Percentiles rank a stretch among this genome's conserved stretches.
Evolutionary conservation across 2,113 vertebrate species (phyloP).

Genomic region (Nyctereutes procyonoides): DNA sequence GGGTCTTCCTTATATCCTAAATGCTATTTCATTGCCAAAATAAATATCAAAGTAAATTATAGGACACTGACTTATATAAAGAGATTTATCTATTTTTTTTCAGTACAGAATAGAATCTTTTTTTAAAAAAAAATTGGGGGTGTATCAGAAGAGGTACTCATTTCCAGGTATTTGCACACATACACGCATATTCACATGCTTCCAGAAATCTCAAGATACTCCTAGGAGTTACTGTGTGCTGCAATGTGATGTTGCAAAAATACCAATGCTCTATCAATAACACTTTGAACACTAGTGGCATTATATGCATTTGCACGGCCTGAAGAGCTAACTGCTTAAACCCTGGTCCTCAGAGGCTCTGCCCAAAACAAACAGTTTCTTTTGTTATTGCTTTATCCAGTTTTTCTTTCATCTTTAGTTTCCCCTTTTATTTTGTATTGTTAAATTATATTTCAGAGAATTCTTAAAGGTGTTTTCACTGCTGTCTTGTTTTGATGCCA

Average conservation of each 20-base stretch:
- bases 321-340: not conserved
- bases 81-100: not conserved
- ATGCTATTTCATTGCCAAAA: slow-evolving; percentile 27
- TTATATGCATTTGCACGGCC: not conserved
- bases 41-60: not conserved
- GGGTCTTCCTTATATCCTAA: not conserved
- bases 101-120: not conserved
- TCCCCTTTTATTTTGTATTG: not conserved
- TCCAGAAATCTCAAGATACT: not conserved
- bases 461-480: not conserved
- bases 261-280: not conserved
- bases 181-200: not conserved
- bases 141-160: not conserved
- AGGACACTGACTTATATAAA: not conserved
- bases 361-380: not conserved
- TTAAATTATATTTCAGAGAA: slow-evolving; percentile 28
- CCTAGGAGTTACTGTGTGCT: not conserved
- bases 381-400: slow-evolving; percentile 23
- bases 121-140: not conserved
- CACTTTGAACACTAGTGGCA: not conserved
- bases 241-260: not conserved
- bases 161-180: not conserved
- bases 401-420: slow-evolving; percentile 25
- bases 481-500: not conserved
- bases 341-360: slow-evolving; percentile 1